Base-by-base conservation (phyloP, 2,113 vertebrate genomes). In the Pseudorasbora parva region DNA sequence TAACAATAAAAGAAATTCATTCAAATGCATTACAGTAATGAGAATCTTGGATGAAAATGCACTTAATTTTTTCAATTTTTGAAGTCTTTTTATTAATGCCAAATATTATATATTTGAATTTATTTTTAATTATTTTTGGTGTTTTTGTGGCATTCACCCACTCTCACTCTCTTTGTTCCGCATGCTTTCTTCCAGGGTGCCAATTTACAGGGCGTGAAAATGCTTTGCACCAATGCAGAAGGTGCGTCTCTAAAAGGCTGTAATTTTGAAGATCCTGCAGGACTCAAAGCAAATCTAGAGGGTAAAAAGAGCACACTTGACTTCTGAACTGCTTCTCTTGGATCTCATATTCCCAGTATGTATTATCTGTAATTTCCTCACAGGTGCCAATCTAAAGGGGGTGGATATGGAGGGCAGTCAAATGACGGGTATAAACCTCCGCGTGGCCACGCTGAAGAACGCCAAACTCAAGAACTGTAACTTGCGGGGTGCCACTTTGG, bases 371-470 rank as follows among this genome's bases (percentile, higher is more conserved):
- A 17, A 64, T 82, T 49, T 3, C 87, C 1, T 76, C 3, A 69
- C 59, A 99, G 98, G 98, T 86, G 98, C 98, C 57, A 99, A 99
- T 90, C 93, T 99, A 91, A 99, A 99, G 91, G 97, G 97, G 0
- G 98, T 99, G 37, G 97, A 99, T 88, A 97, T 99, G 97, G 98
- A 99, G 89, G 98, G 98, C 88, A 99, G 98, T 75, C 97, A 99
- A 21, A 99, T 99, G 98, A 99, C 97, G 0, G 98, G 97, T 0
- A 97, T 99, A 73, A 99, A 99, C 90, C 94, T 99, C 8, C 91
- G 98, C 17, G 98, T 99, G 81, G 97, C 98, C 73, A 99, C 98
- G 1, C 92, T 99, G 85, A 99, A 99, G 92, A 99, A 99, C 0
- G 98, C 98, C 7, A 99, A 97, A 89, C 92, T 99, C 78, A 99